phyloP scores from a whole-genome alignment of 2,113 vertebrate genomes.

The Thunnus maccoyii region DNA sequence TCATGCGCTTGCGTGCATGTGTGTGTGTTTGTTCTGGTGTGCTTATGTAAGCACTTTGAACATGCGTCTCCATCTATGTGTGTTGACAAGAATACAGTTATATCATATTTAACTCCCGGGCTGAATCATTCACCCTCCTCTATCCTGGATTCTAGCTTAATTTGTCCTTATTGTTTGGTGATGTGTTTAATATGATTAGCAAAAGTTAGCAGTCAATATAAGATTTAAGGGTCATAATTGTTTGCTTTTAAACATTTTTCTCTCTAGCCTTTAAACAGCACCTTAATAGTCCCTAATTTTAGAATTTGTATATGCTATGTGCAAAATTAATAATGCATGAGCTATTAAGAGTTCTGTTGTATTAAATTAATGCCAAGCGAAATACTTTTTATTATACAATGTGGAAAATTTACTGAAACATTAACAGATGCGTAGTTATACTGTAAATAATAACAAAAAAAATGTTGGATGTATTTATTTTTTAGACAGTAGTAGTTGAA shows the following conservation, averaged over 20 bases:
- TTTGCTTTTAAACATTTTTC: slow-evolving; percentile 10
- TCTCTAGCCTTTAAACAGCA: slow-evolving; percentile 6
- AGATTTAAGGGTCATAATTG: not conserved
- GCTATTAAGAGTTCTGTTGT: not conserved
- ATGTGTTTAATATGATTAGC: slow-evolving; percentile 10
- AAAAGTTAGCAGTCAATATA: slow-evolving; percentile 11
- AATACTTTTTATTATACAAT: not conserved
- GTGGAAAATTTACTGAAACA: no score
- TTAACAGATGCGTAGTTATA: no score
- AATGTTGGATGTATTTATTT: no score
- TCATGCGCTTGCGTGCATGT: slow-evolving; percentile 40
- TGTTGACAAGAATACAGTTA: slow-evolving; percentile 80
- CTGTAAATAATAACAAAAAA: no score
- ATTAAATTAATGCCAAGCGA: not conserved
- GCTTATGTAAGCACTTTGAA: slow-evolving; percentile 81
- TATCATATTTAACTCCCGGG: slow-evolving; percentile 77
- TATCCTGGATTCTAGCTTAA: slow-evolving; percentile 30
- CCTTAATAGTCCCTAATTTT: not conserved
- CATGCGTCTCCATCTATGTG: slow-evolving; percentile 69
- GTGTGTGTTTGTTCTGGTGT: slow-evolving; percentile 75
- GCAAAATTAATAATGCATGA: not conserved
- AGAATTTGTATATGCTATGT: not conserved
- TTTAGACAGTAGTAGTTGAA: not conserved
- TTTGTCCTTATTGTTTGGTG: slow-evolving; percentile 37
- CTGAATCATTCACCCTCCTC: slow-evolving; percentile 54